phyloP scores from a whole-genome alignment of 1,140 invertebrate species.

The Gonioctena quinquepunctata region DNA sequence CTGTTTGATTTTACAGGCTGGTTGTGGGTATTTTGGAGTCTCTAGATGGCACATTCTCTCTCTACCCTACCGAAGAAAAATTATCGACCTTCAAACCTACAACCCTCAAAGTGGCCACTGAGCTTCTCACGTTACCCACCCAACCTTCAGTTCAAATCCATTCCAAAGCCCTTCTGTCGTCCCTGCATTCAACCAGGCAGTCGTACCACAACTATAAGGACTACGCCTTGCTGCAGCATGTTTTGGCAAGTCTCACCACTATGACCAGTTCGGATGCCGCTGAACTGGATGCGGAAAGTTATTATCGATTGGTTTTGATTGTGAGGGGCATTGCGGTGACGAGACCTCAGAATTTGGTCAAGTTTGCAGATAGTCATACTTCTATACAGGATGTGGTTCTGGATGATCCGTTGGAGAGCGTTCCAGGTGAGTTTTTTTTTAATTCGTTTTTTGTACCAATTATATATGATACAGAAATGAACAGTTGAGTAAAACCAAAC shows the following conservation, averaged over 20 bases:
- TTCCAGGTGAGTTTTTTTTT: conserved; percentile 7
- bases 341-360: conserved; percentile 80
- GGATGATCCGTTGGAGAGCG: conserved; percentile 57
- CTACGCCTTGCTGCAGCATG: conserved; percentile 79
- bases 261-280: conserved; percentile 62
- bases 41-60: conserved; percentile 70
- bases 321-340: conserved; percentile 83
- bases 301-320: conserved; percentile 83
- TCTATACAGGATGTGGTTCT: conserved; percentile 55
- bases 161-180: conserved; percentile 78
- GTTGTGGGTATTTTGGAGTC: conserved; percentile 76
- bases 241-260: conserved; percentile 69
- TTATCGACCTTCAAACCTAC: conserved; percentile 59
- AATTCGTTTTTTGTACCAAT: too few relatives aligned
- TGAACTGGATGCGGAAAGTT: conserved; percentile 88
- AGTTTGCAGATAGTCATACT: conserved; percentile 70
- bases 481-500: too few relatives aligned
- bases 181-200: conserved; percentile 72
- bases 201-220: conserved; percentile 89
- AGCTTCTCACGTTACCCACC: conserved; percentile 81
- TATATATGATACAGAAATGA: not conserved
- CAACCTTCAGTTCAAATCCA: conserved; percentile 77
- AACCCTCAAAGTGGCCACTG: conserved; percentile 75
- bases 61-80: conserved; percentile 53
- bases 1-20: conserved; percentile 65